Percentiles rank a stretch among this genome's conserved stretches.
These are phyloP conservation scores for Valencia hispanica DNA, from an alignment of 2,797 vertebrate species.

Conservation along the genomic window DNA sequence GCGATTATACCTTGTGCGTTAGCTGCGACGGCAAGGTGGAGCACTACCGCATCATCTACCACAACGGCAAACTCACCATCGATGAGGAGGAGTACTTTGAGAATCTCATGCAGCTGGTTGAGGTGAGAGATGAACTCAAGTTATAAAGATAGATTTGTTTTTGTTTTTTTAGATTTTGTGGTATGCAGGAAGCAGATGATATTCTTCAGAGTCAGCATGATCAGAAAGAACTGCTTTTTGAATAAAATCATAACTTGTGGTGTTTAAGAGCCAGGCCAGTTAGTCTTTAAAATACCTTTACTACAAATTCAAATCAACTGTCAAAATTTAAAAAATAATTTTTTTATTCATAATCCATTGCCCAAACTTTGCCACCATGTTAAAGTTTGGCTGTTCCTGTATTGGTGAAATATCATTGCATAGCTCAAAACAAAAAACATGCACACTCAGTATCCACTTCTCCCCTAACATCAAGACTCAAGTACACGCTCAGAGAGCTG, in stretches of 20 bases:
- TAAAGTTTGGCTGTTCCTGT: background rate
- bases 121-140: slow-evolving; percentile 82
- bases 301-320: background rate
- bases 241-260: background rate
- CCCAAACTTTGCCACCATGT: background rate
- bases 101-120: slow-evolving; percentile 99
- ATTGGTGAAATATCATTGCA: slow-evolving; percentile 10
- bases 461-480: slow-evolving; percentile 18
- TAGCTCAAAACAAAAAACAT: slow-evolving; percentile 21
- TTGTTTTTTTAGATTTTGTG: background rate
- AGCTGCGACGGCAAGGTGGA: slow-evolving; percentile 98
- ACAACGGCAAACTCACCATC: slow-evolving; percentile 95
- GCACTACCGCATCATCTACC: slow-evolving; percentile 99
- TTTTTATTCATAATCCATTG: background rate
- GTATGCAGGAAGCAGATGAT: background rate
- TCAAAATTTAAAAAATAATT: background rate
- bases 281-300: background rate
- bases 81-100: slow-evolving; percentile 98
- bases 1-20: slow-evolving; percentile 97
- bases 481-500: slow-evolving; percentile 35
- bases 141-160: background rate
- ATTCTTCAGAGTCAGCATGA: background rate
- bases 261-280: background rate
- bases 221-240: background rate
- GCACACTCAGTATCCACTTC: background rate